These are phyloP conservation scores for Tiphia femorata DNA, from an alignment of 2,888 invertebrate species.

Conservation along the genomic window DNA sequence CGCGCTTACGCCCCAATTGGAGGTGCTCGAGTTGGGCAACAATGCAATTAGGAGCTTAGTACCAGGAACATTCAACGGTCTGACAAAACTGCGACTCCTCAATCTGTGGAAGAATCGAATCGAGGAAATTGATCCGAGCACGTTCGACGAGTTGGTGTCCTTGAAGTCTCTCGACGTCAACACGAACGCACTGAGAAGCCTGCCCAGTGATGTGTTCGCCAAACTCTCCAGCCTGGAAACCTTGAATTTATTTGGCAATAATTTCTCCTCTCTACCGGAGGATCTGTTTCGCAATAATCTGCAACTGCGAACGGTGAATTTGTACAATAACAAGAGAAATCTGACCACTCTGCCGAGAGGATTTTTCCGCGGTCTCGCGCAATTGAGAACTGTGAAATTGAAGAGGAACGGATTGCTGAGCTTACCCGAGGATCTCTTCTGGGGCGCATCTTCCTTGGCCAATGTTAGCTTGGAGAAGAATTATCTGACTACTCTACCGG, in stretches of 20 bases:
- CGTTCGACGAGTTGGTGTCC: conserved; percentile 75
- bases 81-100: conserved; percentile 71
- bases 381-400: conserved; percentile 73
- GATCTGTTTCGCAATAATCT: conserved; percentile 73
- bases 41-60: conserved; percentile 77
- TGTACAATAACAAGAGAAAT: conserved; percentile 62
- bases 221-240: conserved; percentile 73
- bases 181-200: conserved; percentile 74
- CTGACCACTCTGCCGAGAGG: conserved; percentile 73
- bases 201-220: conserved; percentile 70
- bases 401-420: conserved; percentile 72
- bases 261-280: conserved; percentile 75
- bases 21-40: conserved; percentile 76
- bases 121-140: conserved; percentile 73
- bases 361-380: conserved; percentile 74
- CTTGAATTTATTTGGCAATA: conserved; percentile 78
- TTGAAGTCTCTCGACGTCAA: conserved; percentile 79
- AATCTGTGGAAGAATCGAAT: conserved; percentile 81
- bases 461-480: conserved; percentile 76
- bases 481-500: conserved; percentile 71
- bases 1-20: conserved; percentile 62
- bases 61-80: conserved; percentile 74
- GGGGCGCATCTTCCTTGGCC: conserved; percentile 72
- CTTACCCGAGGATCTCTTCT: conserved; percentile 76
- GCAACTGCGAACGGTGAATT: conserved; percentile 70